A percentile compares a stretch with the other conserved stretches of the same genome.
Conservation (phyloP, 2,888 invertebrate genomes). For the Syrista parreyssii region DNA sequence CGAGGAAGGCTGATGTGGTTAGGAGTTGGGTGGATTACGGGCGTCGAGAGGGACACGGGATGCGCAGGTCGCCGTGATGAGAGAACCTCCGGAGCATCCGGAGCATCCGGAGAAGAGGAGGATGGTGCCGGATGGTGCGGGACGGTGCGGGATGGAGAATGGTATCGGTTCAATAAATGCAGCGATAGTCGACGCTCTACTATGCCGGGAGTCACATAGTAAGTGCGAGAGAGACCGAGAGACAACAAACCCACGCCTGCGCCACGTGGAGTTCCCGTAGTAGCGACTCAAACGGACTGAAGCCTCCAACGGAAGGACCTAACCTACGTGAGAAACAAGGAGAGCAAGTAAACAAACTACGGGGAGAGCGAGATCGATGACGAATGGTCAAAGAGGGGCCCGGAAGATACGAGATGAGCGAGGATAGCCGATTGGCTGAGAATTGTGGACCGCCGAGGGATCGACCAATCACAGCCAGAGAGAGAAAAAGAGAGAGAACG, state of each 20-base stretch:
- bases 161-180: conserved; percentile 53
- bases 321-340: conserved; percentile 10
- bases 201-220: background rate
- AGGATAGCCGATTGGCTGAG: background rate
- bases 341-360: background rate
- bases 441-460: background rate
- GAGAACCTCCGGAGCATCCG: background rate
- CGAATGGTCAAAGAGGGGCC: background rate
- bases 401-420: background rate
- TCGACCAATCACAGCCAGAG: conserved; percentile 1
- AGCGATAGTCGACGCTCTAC: conserved; percentile 17
- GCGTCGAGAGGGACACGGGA: background rate
- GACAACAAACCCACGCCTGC: conserved; percentile 56
- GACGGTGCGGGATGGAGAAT: conserved; percentile 20
- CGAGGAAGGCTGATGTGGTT: background rate
- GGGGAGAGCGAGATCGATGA: conserved; percentile 8
- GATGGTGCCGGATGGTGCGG: conserved; percentile 2
- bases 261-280: conserved; percentile 47
- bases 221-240: conserved; percentile 36
- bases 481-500: conserved; percentile 8
- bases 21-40: background rate
- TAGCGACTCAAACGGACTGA: conserved; percentile 19
- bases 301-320: conserved; percentile 3
- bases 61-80: background rate
- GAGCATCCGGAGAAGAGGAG: background rate